Base-by-base conservation (phyloP, 1,140 invertebrate species). In the Eueides isabella region DNA sequence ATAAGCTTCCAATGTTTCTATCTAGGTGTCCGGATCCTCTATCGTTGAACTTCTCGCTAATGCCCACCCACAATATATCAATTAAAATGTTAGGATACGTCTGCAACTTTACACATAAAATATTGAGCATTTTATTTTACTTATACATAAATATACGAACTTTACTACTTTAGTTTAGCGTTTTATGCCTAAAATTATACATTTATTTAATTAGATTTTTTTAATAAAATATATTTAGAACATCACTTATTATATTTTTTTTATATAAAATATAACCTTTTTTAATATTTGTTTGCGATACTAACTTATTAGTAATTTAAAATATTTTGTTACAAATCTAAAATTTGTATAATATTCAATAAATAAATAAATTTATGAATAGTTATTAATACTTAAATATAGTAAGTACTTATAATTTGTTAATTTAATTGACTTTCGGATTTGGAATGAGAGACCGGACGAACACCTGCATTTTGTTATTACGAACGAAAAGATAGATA, bases 1-100 rank as follows among this genome's bases (percentile, higher is more conserved):
- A 92, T 91, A 92, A 92, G 88, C 89, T 92, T 92, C 87, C 90
- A 89, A 91, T 87, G 90, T 83, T 85, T 82, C 80, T 79, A 85
- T 83, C 88, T 88, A 90, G 83, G 74, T 85, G 86, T 87, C 89
- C 86, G 89, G 90, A 90, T 86, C 86, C 85, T 87, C 86, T 76
- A 82, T 89, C 85, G 72, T 89, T 87, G 71, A 87, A 90, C 90
- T 88, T 88, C 88, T 86, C 67, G 77, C 68, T 73, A 64, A 78
- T 78, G 83, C 85, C 88, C 89, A 91, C 89, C 86, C 85, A 87
- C 83, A 26, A 55, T 23, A 19, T 55, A 11, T n/a, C 9, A 26
- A 55, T 44, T 44, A 44, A 44, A 19, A 44, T 19, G 41, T 44
- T 44, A 2, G 1, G 41, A 23, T 26, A 55, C 9, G n/a, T 55